Conservation (phyloP, 2,797 vertebrate genomes). For the Apodemus agrarius region DNA sequence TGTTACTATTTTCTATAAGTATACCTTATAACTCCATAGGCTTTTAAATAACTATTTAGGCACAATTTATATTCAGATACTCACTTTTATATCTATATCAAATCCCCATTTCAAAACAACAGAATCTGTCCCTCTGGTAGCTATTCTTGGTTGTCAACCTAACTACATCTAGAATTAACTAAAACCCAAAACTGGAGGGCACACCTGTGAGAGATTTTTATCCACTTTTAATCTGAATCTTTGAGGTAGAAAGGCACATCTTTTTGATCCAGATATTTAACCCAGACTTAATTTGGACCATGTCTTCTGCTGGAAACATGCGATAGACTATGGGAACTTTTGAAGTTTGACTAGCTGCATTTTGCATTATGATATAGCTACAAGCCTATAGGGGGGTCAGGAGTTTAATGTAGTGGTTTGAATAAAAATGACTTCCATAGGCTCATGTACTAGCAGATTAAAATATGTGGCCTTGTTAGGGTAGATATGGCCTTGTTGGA, state of each 20-base stretch:
- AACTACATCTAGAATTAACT: too few relatives aligned
- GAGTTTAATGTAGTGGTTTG: neutral
- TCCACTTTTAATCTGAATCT: too few relatives aligned
- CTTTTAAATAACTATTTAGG: neutral
- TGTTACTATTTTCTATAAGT: conserved; percentile 25
- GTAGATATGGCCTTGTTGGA: neutral
- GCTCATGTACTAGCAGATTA: neutral
- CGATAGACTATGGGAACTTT: neutral
- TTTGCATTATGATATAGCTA: too few relatives aligned
- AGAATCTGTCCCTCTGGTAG: neutral
- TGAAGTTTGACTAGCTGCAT: neutral
- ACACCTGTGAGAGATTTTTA: too few relatives aligned
- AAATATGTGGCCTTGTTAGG: neutral
- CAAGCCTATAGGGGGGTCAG: neutral
- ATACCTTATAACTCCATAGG: conserved; percentile 16
- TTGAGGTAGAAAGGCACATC: too few relatives aligned
- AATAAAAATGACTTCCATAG: neutral
- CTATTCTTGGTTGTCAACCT: neutral
- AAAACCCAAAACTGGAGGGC: too few relatives aligned
- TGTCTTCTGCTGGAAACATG: neutral
- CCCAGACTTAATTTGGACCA: neutral
- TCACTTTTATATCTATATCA: neutral
- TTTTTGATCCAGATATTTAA: neutral
- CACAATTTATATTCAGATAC: conserved; percentile 16
- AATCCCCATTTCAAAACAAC: neutral